Evolutionary conservation across 2,113 vertebrate species (phyloP).

Genomic region (Microtus ochrogaster): DNA sequence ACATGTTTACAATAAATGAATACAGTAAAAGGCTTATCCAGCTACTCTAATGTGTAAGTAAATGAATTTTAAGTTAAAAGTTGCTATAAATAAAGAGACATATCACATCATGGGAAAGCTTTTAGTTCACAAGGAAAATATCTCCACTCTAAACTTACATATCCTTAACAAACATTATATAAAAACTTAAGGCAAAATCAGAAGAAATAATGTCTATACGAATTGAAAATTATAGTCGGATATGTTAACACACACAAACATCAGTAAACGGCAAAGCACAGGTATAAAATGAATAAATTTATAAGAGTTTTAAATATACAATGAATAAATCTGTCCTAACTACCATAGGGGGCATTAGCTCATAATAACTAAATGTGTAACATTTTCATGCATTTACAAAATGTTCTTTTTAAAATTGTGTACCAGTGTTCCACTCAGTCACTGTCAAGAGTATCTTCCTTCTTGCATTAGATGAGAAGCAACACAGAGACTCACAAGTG

Average conservation of each 20-base stretch:
- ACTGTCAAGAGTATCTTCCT: neutral
- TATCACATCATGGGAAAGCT: neutral
- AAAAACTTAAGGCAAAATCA: neutral
- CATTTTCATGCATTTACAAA: neutral
- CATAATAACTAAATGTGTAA: neutral
- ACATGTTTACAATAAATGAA: neutral
- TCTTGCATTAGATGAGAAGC: neutral
- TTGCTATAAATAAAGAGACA: neutral
- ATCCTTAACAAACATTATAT: neutral
- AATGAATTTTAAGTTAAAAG: neutral
- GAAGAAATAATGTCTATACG: neutral
- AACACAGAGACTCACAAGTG: neutral
- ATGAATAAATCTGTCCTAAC: neutral
- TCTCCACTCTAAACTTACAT: neutral
- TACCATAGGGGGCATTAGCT: neutral
- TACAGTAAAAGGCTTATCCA: neutral
- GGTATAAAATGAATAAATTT: neutral
- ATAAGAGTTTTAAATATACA: neutral
- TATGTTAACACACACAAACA: neutral
- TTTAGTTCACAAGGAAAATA: neutral
- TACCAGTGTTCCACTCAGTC: neutral
- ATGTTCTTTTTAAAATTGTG: neutral
- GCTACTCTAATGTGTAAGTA: neutral
- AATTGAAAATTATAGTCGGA: neutral
- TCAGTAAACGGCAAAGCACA: neutral